Conservation (phyloP, 2,113 vertebrate species). For the Cyprinodon variegatus region DNA sequence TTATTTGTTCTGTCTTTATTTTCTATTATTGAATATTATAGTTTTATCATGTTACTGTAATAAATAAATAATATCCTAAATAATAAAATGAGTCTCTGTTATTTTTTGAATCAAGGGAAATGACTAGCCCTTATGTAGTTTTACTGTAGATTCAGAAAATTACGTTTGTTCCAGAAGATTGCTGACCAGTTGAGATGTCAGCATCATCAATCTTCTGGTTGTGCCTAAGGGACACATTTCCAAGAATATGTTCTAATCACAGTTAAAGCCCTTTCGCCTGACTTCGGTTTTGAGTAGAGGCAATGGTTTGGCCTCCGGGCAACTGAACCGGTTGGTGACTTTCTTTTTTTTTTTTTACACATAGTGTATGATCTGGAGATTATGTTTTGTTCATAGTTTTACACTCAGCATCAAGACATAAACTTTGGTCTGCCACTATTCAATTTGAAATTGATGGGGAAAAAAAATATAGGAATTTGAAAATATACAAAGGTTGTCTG, state of each 20-base stretch:
- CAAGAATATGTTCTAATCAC: conserved; percentile 51
- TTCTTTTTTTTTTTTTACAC: conserved; percentile 46
- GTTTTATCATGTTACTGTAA: background rate
- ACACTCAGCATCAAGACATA: background rate
- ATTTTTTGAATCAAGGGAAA: conserved; percentile 10
- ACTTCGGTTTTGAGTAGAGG: conserved; percentile 54
- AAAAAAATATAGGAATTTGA: conserved; percentile 21
- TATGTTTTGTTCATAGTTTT: background rate
- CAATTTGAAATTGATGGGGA: background rate
- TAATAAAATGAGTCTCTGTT: background rate
- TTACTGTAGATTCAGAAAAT: conserved; percentile 17
- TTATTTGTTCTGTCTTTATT: conserved; percentile 3
- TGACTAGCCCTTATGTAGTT: background rate
- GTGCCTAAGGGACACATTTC: conserved; percentile 57
- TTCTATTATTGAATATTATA: background rate
- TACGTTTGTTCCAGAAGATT: conserved; percentile 29
- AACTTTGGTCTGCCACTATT: conserved; percentile 1
- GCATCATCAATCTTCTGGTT: conserved; percentile 36
- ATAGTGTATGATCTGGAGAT: conserved; percentile 42
- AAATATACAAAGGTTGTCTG: background rate
- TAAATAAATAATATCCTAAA: background rate
- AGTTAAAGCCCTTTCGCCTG: conserved; percentile 69
- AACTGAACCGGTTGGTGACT: conserved; percentile 50
- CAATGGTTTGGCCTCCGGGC: conserved; percentile 53
- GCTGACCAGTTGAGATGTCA: conserved; percentile 46